Evolutionary conservation across 2,888 invertebrate species (phyloP), one percentile per base, ranked within the genome.

Genomic region (Latrodectus elegans): DNA sequence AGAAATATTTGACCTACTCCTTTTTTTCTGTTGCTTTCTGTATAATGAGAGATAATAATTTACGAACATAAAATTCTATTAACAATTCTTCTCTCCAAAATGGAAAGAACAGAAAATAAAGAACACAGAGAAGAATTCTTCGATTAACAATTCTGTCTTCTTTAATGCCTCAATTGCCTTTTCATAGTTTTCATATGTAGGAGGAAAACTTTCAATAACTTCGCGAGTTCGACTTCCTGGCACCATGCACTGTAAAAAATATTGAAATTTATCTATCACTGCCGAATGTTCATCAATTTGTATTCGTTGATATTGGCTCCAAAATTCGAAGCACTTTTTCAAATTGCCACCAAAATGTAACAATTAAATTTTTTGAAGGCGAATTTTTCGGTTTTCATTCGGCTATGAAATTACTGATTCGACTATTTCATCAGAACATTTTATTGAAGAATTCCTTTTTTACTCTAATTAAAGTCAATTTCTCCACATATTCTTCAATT

Each of bases 61-160:
- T 49, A 38, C 70, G 1, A 49, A 71, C 38, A 38, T 71, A 38
- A 38, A 15, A 71, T 71, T 38, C 38, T 12, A 38, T 14, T 71
- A 71, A 12, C 38, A 70, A 70, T 14, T 70, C 70, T 22, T 70
- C 70, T 17, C 26, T 70, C 38, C 70, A 17, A 70, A 26, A 70
- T n/a, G n/a, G n/a, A n/a, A n/a, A n/a, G n/a, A n/a, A n/a, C n/a
- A n/a, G n/a, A n/a, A n/a, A n/a, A n/a, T n/a, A n/a, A n/a, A n/a
- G n/a, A n/a, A n/a, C n/a, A n/a, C n/a, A n/a, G n/a, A n/a, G n/a
- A n/a, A n/a, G n/a, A n/a, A n/a, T n/a, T n/a, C n/a, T n/a, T n/a
- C n/a, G n/a, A n/a, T n/a, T n/a, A n/a, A n/a, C n/a, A n/a, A n/a
- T n/a, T 26, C 26, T 70, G 8, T 38, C n/a, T n/a, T 70, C 26